Evolutionary conservation across 2,888 invertebrate species (phyloP).

Genomic region (Macrophya alboannulata): DNA sequence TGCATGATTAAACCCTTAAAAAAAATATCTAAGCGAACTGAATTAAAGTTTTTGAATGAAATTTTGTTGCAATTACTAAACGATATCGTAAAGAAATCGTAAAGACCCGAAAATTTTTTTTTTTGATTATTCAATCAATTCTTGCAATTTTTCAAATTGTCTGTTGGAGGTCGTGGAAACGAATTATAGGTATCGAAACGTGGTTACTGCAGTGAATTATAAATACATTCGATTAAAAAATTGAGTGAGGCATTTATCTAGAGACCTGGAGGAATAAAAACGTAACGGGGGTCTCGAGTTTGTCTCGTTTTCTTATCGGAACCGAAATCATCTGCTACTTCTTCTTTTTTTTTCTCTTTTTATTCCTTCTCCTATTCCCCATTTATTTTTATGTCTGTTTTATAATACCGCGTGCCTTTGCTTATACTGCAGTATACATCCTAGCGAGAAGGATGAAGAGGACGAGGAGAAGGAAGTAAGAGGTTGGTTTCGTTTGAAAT

Average conservation of each 20-base stretch:
- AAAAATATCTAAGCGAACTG: too few species aligned
- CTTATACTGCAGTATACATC: background rate
- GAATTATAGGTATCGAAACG: background rate
- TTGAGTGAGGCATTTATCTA: conserved; percentile 20
- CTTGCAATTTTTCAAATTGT: background rate
- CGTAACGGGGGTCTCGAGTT: background rate
- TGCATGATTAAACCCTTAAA: background rate
- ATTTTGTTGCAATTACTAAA: too few species aligned
- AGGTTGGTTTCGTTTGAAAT: conserved; percentile 11
- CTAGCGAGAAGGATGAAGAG: background rate
- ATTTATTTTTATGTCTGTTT: background rate
- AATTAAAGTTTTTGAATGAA: too few species aligned
- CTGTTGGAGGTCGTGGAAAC: background rate
- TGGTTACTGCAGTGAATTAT: conserved; percentile 8
- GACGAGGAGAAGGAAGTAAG: background rate
- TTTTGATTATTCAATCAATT: background rate
- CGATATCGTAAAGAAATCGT: too few species aligned
- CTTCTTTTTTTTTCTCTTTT: background rate
- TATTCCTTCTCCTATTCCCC: background rate
- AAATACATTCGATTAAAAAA: conserved; percentile 42
- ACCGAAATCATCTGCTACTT: background rate
- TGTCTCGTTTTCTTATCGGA: conserved; percentile 2
- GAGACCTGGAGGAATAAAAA: background rate
- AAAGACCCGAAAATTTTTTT: background rate
- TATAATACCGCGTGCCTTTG: background rate